Evolutionary conservation across 2,113 vertebrate genomes (phyloP), one percentile per base, ranked within the genome.

Genomic region (Ammodytes marinus): DNA sequence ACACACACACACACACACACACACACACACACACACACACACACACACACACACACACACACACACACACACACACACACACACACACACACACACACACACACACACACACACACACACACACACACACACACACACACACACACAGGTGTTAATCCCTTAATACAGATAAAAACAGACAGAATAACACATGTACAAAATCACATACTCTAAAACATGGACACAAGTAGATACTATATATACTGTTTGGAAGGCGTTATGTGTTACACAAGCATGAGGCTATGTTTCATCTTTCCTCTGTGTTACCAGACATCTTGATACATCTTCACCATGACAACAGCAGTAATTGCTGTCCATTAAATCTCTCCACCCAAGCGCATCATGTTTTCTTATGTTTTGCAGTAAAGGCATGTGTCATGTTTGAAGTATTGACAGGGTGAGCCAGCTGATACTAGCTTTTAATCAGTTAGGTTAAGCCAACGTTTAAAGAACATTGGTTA

Each of bases 281-380:
- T 27, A 27, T 83, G 66, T 82, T 42, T 17, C 50, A 14, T 77
- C 73, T 68, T 60, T 49, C 37, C 42, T 65, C 6, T 59, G 79
- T 59, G 54, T 65, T 85, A 68, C 64, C 66, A 83, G 55, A 85
- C 69, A 79, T 84, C 78, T 78, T 79, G 67, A 86, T 82, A 83
- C 59, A 67, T 83, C 70, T 79, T 90, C 75, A 78, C 79, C 86
- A 87, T 87, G 85, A 87, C 84, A 87, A 86, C 86, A 61, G 74
- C 82, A 76, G 79, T 88, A 86, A 87, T 80, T 12, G 10, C 71
- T 79, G 81, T 78, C 79, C 59, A 58, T 80, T 79, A 77, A 75
- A 85, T 64, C 45, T 59, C 27, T 69, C 63, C 50, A 64, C 74
- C 35, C 74, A 47, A 70, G 45, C 73, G 72, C 58, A 55, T n/a